Percentiles rank a stretch among this genome's conserved stretches.
These are phyloP conservation scores for Montipora capitata DNA, from an alignment of 92 coral and sea anemone genomes.

Conservation along the genomic window DNA sequence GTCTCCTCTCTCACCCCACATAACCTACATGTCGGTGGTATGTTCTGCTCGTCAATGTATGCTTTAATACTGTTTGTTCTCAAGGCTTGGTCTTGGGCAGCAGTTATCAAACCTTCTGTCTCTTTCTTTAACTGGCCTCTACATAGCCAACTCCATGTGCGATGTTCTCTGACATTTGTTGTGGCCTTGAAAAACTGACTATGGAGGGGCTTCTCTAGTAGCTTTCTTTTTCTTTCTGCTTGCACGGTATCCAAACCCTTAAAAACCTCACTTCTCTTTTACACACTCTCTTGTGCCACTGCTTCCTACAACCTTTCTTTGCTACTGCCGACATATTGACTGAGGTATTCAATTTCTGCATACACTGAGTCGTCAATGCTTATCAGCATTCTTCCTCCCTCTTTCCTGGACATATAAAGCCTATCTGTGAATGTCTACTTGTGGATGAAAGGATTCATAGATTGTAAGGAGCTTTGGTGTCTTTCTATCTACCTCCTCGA, in stretches of 20 bases:
- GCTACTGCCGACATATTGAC: conserved; percentile 1
- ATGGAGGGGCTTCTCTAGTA: conserved; percentile 7
- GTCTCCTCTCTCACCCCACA: not conserved
- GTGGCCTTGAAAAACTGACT: conserved; percentile 3
- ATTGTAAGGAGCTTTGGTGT: no score
- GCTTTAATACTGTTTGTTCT: not conserved
- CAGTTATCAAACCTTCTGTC: conserved; percentile 16
- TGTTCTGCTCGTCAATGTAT: not conserved
- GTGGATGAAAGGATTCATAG: no score
- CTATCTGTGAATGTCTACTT: not conserved
- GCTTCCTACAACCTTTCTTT: not conserved
- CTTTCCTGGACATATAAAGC: not conserved
- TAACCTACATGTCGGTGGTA: not conserved
- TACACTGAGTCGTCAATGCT: conserved; percentile 20
- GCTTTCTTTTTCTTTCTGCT: conserved; percentile 23
- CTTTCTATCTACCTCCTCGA: no score
- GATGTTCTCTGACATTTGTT: not conserved
- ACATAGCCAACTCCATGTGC: conserved; percentile 16
- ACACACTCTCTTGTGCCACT: conserved; percentile 13
- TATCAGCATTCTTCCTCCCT: not conserved
- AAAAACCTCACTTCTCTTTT: conserved; percentile 1
- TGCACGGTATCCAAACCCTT: not conserved
- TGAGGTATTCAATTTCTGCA: not conserved
- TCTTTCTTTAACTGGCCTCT: conserved; percentile 27
- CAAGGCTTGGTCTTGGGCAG: conserved; percentile 25